These are phyloP conservation scores for Marronus borbonicus DNA, from an alignment of 2,888 invertebrate genomes.

Conservation along the genomic window DNA sequence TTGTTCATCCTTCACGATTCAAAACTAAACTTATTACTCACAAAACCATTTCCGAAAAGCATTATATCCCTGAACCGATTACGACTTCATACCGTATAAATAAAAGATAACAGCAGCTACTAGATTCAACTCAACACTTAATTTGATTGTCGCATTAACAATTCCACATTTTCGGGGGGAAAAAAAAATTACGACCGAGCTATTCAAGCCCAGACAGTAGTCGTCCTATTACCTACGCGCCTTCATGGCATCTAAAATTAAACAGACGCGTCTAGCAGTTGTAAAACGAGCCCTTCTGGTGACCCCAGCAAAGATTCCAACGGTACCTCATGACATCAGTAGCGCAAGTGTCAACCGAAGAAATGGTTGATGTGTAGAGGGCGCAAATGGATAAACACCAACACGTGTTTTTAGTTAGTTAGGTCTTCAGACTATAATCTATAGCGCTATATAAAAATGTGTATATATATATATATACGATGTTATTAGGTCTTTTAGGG, in stretches of 20 bases:
- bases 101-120: not conserved
- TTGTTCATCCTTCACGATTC: too few relatives aligned
- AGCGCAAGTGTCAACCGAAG: slow-evolving; percentile 33
- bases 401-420: slow-evolving; percentile 52
- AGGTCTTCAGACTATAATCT: slow-evolving; percentile 29
- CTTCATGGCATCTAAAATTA: slow-evolving; percentile 27
- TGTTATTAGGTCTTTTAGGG: slow-evolving; percentile 33
- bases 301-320: slow-evolving; percentile 42
- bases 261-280: slow-evolving; percentile 33
- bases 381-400: slow-evolving; percentile 35
- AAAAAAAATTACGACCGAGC: not conserved
- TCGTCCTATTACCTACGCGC: slow-evolving; percentile 9
- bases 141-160: not conserved
- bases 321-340: not conserved
- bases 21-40: too few relatives aligned
- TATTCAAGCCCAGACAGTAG: not conserved
- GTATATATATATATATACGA: slow-evolving; percentile 35
- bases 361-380: slow-evolving; percentile 29
- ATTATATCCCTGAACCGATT: too few relatives aligned
- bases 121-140: not conserved
- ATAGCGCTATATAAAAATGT: slow-evolving; percentile 44
- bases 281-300: slow-evolving; percentile 43
- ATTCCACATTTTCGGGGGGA: not conserved
- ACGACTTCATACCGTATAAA: too few relatives aligned
- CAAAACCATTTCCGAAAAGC: too few relatives aligned